Conservation (phyloP, 2,888 invertebrate species). For the Campoplex capitator region DNA sequence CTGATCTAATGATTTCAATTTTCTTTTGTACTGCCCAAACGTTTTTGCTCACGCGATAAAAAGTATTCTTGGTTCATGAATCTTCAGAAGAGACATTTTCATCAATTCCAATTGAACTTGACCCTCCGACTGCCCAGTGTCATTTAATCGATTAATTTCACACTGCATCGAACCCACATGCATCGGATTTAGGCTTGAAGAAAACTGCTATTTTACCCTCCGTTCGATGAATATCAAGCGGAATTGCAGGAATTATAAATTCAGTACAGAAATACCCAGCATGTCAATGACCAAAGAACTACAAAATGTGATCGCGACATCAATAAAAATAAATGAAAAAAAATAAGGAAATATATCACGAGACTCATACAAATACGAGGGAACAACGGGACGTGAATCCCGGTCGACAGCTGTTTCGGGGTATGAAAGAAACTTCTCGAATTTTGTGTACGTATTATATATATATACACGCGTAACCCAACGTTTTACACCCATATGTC, state of each 20-base stretch:
- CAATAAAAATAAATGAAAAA: slow-evolving; percentile 48
- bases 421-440: slow-evolving; percentile 63
- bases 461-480: slow-evolving; percentile 3
- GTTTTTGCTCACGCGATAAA: neutral
- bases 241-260: slow-evolving; percentile 1
- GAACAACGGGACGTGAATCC: slow-evolving; percentile 31
- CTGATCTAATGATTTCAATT: neutral
- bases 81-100: neutral
- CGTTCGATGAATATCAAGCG: neutral
- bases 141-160: neutral
- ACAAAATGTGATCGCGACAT: neutral
- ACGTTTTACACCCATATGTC: slow-evolving; percentile 3
- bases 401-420: slow-evolving; percentile 75
- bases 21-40: neutral
- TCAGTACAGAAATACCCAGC: neutral
- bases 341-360: slow-evolving; percentile 50
- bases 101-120: neutral
- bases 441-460: slow-evolving; percentile 32
- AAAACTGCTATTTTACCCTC: neutral
- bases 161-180: neutral
- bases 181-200: neutral
- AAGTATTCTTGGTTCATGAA: neutral
- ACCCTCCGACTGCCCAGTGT: neutral
- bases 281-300: neutral
- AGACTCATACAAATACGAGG: slow-evolving; percentile 4